Evolutionary conservation across 2,113 vertebrate genomes (phyloP).

Genomic region (Periophthalmus modestus): DNA sequence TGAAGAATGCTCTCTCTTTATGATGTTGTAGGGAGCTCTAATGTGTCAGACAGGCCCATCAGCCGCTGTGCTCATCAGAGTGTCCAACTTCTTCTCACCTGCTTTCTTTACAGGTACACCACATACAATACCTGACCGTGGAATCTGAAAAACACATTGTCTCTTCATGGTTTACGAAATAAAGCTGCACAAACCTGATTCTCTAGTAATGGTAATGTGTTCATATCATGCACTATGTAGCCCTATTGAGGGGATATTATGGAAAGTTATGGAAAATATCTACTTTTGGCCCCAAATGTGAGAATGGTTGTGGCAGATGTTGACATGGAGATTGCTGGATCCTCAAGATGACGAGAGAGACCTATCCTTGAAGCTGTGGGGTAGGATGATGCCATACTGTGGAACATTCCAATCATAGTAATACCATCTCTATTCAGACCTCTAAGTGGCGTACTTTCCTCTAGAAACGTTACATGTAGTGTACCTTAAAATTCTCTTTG

Average conservation of each 20-base stretch:
- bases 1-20: constrained; percentile 37
- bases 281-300: too few species aligned
- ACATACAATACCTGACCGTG: too few species aligned
- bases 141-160: background rate
- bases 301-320: too few species aligned
- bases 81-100: constrained; percentile 32
- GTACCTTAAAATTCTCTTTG: background rate
- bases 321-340: too few species aligned
- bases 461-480: background rate
- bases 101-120: constrained; percentile 28
- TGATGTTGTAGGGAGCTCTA: constrained; percentile 53
- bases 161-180: constrained; percentile 16
- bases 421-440: background rate
- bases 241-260: too few species aligned
- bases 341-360: too few species aligned
- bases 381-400: background rate
- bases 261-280: too few species aligned
- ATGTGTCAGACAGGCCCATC: constrained; percentile 61
- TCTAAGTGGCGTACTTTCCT: background rate
- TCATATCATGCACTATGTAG: too few species aligned
- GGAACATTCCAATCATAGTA: background rate
- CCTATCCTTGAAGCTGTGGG: too few species aligned
- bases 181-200: background rate
- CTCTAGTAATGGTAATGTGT: too few species aligned
- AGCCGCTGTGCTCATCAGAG: constrained; percentile 53